These are phyloP conservation scores for Nematostella vectensis DNA, from an alignment of 92 coral and sea anemone species.

Conservation along the genomic window DNA sequence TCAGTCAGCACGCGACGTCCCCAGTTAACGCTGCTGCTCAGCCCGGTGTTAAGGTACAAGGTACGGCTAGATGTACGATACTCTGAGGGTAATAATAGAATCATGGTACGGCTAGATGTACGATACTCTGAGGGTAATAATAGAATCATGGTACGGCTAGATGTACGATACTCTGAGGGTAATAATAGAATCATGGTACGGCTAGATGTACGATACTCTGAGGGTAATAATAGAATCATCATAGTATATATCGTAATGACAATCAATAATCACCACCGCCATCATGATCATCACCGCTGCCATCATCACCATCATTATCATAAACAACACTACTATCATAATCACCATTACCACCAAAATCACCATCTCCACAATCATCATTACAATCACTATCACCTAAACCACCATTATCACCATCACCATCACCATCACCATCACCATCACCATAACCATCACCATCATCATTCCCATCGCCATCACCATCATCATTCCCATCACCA, in stretches of 20 bases:
- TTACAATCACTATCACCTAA: too few species aligned
- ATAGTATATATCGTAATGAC: too few species aligned
- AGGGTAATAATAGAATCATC: neutral
- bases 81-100: slow-evolving; percentile 25
- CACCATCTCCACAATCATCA: too few species aligned
- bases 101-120: slow-evolving; percentile 29
- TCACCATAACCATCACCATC: too few species aligned
- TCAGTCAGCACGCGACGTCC: slow-evolving; percentile 66
- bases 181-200: slow-evolving; percentile 18
- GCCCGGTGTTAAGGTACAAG: slow-evolving; percentile 84
- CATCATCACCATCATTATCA: neutral
- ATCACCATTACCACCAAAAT: too few species aligned
- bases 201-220: slow-evolving; percentile 43
- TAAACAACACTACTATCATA: too few species aligned
- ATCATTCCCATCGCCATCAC: too few species aligned
- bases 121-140: slow-evolving; percentile 55
- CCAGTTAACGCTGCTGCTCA: slow-evolving; percentile 93
- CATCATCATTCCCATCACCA: too few species aligned
- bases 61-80: slow-evolving; percentile 36
- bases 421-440: too few species aligned
- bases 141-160: slow-evolving; percentile 19
- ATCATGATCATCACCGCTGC: too few species aligned
- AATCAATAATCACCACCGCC: neutral
- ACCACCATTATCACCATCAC: too few species aligned
- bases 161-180: slow-evolving; percentile 52